Conservation (phyloP, 2,113 vertebrate species). For the Deroptyus accipitrinus region DNA sequence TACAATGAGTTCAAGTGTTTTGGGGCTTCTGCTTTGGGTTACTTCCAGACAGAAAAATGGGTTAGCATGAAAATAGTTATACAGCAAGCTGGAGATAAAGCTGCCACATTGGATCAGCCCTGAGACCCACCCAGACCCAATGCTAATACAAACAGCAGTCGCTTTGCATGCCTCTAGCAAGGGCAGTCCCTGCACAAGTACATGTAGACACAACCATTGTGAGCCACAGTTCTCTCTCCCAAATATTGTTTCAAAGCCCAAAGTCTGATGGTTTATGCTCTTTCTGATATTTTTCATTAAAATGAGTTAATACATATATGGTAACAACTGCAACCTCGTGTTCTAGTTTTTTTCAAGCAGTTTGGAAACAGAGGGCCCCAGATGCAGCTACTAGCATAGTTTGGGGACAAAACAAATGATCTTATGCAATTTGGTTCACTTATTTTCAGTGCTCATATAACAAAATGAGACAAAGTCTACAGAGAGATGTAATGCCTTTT, state of each 20-base stretch:
- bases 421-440: neutral
- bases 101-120: neutral
- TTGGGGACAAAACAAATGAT: slow-evolving; percentile 3
- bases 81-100: neutral
- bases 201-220: neutral
- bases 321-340: neutral
- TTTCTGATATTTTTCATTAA: neutral
- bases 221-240: neutral
- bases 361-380: neutral
- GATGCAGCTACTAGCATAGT: neutral
- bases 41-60: neutral
- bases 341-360: neutral
- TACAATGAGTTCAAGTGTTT: neutral
- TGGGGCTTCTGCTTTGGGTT: slow-evolving; percentile 46
- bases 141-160: neutral
- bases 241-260: neutral
- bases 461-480: slow-evolving; percentile 10
- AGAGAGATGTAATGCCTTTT: neutral
- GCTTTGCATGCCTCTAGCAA: neutral
- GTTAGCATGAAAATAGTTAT: neutral
- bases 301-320: neutral
- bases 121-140: neutral
- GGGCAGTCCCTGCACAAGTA: neutral
- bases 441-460: slow-evolving; percentile 4
- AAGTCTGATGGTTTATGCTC: neutral